Evolutionary conservation across 2,797 vertebrate species (phyloP).

Genomic region (Ptychadena robeensis): DNA sequence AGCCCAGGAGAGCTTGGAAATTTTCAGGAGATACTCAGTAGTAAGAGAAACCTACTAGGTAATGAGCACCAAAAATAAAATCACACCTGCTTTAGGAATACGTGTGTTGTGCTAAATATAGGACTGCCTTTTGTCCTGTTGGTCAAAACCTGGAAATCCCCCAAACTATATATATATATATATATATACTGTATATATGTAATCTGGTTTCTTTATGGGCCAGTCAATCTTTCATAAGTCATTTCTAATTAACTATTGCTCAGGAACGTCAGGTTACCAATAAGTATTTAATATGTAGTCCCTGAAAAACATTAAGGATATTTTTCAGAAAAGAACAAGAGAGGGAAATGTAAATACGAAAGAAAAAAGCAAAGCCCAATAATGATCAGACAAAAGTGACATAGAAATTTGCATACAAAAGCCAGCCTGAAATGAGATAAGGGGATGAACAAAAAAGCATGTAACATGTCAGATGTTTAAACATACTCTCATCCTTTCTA

Average conservation of each 20-base stretch:
- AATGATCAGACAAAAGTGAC: conserved; percentile 26
- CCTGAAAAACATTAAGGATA: background rate
- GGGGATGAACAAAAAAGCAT: conserved; percentile 9
- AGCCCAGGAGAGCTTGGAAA: too few relatives aligned
- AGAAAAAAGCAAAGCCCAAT: conserved; percentile 12
- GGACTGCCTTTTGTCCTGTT: too few relatives aligned
- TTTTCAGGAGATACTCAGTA: too few relatives aligned
- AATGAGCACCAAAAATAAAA: too few relatives aligned
- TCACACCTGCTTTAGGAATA: too few relatives aligned
- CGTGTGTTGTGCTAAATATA: too few relatives aligned
- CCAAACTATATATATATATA: background rate
- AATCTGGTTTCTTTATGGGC: background rate
- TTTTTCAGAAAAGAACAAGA: conserved; percentile 20
- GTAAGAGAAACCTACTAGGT: too few relatives aligned
- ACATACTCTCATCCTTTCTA: conserved; percentile 11
- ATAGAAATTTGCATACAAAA: conserved; percentile 32
- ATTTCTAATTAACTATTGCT: background rate
- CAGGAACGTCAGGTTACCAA: background rate
- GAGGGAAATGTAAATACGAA: conserved; percentile 42
- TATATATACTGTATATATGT: background rate
- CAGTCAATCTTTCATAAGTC: background rate
- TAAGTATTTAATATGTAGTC: conserved; percentile 23
- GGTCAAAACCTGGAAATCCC: too few relatives aligned
- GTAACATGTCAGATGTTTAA: conserved; percentile 27
- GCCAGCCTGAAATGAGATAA: conserved; percentile 24